These are phyloP conservation scores for Nomada flava DNA, from an alignment of 2,888 invertebrate genomes.

Conservation along the genomic window DNA sequence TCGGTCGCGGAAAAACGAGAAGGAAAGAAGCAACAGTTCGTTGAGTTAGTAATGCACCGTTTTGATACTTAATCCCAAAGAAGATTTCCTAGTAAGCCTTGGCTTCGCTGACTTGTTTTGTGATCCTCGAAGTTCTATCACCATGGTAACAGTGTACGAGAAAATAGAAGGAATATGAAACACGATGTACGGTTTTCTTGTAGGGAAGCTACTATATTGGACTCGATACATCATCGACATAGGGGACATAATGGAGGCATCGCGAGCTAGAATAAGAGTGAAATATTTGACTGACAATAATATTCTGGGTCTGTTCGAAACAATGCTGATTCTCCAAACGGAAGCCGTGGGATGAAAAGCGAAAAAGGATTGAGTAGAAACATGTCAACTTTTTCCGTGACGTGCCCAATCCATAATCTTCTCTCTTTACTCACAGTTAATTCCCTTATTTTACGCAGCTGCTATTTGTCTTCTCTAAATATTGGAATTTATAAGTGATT, in stretches of 20 bases:
- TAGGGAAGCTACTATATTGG: background rate
- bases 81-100: background rate
- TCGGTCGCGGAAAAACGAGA: background rate
- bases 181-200: background rate
- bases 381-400: background rate
- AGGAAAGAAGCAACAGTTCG: background rate
- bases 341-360: background rate
- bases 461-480: conserved; percentile 13
- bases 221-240: background rate
- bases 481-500: conserved; percentile 7
- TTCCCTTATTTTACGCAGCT: background rate
- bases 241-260: background rate
- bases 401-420: background rate
- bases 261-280: background rate
- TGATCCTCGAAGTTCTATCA: background rate
- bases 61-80: background rate
- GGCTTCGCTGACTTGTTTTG: background rate
- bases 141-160: background rate
- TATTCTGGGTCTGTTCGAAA: background rate
- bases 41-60: background rate
- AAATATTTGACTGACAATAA: background rate
- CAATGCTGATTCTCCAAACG: background rate
- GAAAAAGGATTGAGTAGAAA: background rate
- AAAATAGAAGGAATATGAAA: background rate
- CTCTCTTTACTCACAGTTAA: conserved; percentile 10